Percentiles rank a stretch among this genome's conserved stretches.
Evolutionary conservation across 2,888 invertebrate species (phyloP).

Genomic region (Bombylius major): DNA sequence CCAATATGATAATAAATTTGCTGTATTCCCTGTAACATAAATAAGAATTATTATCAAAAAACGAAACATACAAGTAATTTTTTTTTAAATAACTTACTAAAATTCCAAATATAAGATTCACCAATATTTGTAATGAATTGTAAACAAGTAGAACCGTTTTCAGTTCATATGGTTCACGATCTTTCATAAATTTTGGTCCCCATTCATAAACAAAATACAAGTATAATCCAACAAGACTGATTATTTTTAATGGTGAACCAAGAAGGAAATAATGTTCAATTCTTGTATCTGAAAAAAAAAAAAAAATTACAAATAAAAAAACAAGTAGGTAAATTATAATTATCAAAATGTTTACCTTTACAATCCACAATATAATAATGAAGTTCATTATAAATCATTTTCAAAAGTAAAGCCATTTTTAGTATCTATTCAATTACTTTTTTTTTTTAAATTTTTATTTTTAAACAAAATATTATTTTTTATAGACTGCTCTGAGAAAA

Average conservation of each 20-base stretch:
- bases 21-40: background rate
- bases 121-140: background rate
- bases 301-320: constrained; percentile 2
- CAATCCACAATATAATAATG: background rate
- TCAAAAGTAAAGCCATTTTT: background rate
- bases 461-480: no score
- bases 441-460: background rate
- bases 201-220: constrained; percentile 51
- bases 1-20: background rate
- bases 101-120: background rate
- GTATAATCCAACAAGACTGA: constrained; percentile 45
- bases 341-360: no score
- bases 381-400: background rate
- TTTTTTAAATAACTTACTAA: background rate
- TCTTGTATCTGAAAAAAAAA: constrained; percentile 41
- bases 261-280: constrained; percentile 52
- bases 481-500: no score
- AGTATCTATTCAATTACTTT: no score
- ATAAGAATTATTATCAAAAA: background rate
- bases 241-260: constrained; percentile 46
- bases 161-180: constrained; percentile 48
- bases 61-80: no score
- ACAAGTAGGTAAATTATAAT: no score
- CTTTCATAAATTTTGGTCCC: constrained; percentile 59
- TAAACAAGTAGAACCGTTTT: constrained; percentile 39